Evolutionary conservation across 2,888 invertebrate genomes (phyloP), one percentile per base, ranked within the genome.

Genomic region (Andrena trimmerana): DNA sequence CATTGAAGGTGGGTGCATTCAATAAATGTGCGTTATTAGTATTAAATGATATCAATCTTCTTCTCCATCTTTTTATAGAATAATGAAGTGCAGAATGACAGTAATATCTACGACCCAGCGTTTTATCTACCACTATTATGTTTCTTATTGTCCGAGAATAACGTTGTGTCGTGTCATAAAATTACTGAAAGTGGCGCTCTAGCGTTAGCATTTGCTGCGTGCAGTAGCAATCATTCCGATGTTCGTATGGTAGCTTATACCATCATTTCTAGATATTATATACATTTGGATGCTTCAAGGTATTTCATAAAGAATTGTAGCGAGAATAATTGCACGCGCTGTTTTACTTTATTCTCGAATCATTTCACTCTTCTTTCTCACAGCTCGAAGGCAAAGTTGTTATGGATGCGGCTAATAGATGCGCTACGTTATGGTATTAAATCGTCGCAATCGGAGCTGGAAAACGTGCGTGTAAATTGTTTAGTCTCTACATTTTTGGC

Each of bases 61-160:
- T 16, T 62, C 73, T 59, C 65, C 57, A 16, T 42, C 72, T 74
- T 87, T 91, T 60, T 67, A 88, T 90, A 89, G 89, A 78, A 16
- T 63, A 75, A 65, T 82, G 74, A 85, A 62, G 65, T 91, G 66
- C 59, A 85, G 48, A 60, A 78, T 62, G 91, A 90, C 70, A 92
- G 94, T 60, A 93, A 95, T 3, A 94, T 97, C 70, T 98, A 98
- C 90, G 98, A 98, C 94, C 97, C 98, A 1, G 95, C 96, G 33
- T 98, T 98, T 92, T 94, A 98, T 86, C 95, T 98, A 72, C 97
- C 98, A 0, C 93, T 98, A 10, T 95, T 98, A 92, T 96, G 96
- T 83, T 96, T 96, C 90, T 94, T 98, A 62, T 94, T 98, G 83
- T 96, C 97, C 0, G 97, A 97, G 4, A 97, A 97, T 86, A 96